Base-by-base conservation (phyloP, 2,888 invertebrate genomes). In the Zygaena filipendulae region DNA sequence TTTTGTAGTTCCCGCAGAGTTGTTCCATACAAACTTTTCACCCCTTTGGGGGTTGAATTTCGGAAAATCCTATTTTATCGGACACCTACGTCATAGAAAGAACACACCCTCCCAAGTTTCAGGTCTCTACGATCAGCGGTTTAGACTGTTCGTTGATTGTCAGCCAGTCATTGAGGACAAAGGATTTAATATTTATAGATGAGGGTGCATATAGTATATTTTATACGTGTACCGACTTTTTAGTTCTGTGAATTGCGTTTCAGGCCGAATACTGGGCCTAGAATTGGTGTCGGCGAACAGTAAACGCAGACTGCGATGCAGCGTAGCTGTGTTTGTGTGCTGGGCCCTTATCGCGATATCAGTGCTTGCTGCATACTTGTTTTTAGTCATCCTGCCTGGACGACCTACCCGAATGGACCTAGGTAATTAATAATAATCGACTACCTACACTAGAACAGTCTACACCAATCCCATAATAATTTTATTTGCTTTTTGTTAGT, bases 271-370 rank as follows among this genome's bases (percentile, higher is more conserved):
- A 45, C 49, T 71, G 48, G 66, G 72, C 59, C 66, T 72, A 33
- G 70, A 70, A 53, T 46, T 74, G 59, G 55, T 67, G 38, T 62
- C 69, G 18, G 49, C 59, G 19, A 53, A 51, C 38, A 57, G 56
- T 35, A 33, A 56, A 18, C 56, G 54, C 33, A 50, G 55, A 14
- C 52, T 70, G 13, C 70, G 75, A 32, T 74, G 74, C 59, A 68
- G 72, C 47, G 63, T 74, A 25, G 71, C 66, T 2, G 69, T 77
- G 38, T 75, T 67, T 57, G 64, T 71, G 37, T 74, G 74, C 53
- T 77, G 75, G 71, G 58, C 70, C 9, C 45, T 72, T 32, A 39
- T 69, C 18, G 62, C 72, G 11, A 60, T 62, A 21, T 47, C 47
- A n/a, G 62, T 52, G 18, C 56, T 75, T 27, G 52, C 56, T 23